A percentile compares a stretch with the other conserved stretches of the same genome.
Evolutionary conservation across 1,140 invertebrate genomes (phyloP).

Genomic region (Cotesia typhae): DNA sequence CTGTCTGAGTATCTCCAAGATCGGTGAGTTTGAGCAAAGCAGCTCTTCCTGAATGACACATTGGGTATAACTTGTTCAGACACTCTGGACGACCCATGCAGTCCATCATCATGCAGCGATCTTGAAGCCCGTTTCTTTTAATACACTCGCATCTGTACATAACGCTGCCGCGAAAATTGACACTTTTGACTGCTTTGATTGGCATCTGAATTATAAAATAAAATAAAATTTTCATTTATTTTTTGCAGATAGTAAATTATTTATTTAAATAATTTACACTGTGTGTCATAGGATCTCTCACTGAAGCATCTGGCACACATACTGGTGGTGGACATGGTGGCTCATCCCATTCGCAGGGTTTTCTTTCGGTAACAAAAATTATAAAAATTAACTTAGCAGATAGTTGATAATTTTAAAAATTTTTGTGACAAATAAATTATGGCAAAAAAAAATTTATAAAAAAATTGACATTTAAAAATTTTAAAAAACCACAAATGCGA

Average conservation of each 20-base stretch:
- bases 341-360: conserved; percentile 62
- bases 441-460: too few relatives aligned
- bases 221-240: conserved; percentile 7
- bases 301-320: conserved; percentile 37
- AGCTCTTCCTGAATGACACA: conserved; percentile 70
- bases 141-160: conserved; percentile 78
- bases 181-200: conserved; percentile 66
- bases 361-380: conserved; percentile 42
- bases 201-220: conserved; percentile 40
- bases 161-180: conserved; percentile 73
- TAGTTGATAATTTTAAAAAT: too few relatives aligned
- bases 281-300: conserved; percentile 27
- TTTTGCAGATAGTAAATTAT: not conserved
- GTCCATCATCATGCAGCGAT: conserved; percentile 74
- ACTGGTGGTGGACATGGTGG: conserved; percentile 44
- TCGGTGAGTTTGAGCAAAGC: conserved; percentile 58
- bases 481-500: too few relatives aligned
- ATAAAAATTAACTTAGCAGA: not conserved
- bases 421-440: too few relatives aligned
- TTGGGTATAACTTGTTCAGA: conserved; percentile 72
- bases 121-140: conserved; percentile 79
- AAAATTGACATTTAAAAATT: too few relatives aligned
- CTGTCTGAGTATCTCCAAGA: conserved; percentile 47
- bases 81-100: conserved; percentile 76
- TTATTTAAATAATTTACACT: conserved; percentile 45